A percentile compares a stretch with the other conserved stretches of the same genome.
phyloP scores from a whole-genome alignment of 2,888 invertebrate species.

The Malacosoma neustria region DNA sequence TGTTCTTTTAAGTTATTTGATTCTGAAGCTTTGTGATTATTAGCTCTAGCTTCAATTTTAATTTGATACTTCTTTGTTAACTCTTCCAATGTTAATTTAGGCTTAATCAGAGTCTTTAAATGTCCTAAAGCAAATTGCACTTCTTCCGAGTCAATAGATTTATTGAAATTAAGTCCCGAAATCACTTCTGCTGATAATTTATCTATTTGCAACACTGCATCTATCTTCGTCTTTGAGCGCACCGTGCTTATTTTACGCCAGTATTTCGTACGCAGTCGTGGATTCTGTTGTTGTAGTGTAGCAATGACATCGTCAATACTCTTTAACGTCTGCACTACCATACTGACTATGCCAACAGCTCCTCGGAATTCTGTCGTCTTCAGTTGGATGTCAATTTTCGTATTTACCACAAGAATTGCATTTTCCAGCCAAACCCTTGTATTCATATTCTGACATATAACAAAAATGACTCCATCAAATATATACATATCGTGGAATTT shows the following conservation, averaged over 20 bases:
- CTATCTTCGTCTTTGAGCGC: constrained; percentile 33
- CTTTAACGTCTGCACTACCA: constrained; percentile 39
- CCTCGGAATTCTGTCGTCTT: constrained; percentile 60
- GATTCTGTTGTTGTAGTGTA: constrained; percentile 45
- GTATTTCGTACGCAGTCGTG: constrained; percentile 51
- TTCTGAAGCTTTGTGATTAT: constrained; percentile 11
- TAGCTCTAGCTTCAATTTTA: constrained; percentile 9
- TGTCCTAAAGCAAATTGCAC: constrained; percentile 54
- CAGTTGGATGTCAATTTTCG: constrained; percentile 29
- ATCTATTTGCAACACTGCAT: constrained; percentile 55
- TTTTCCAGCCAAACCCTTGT: constrained; percentile 45
- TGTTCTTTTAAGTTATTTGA: constrained; percentile 4
- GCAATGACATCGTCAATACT: constrained; percentile 41
- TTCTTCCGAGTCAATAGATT: constrained; percentile 25
- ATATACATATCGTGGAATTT: constrained; percentile 56
- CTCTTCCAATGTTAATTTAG: constrained; percentile 37
- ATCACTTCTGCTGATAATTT: constrained; percentile 60
- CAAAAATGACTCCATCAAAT: constrained; percentile 60
- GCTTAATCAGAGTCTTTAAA: constrained; percentile 42
- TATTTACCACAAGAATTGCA: constrained; percentile 27
- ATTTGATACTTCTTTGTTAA: constrained; percentile 21
- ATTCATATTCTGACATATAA: constrained; percentile 43
- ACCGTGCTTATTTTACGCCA: constrained; percentile 56
- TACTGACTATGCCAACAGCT: constrained; percentile 57
- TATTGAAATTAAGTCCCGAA: constrained; percentile 36